Conservation (phyloP, 2,888 invertebrate species). For the Drosophila mulleri region DNA sequence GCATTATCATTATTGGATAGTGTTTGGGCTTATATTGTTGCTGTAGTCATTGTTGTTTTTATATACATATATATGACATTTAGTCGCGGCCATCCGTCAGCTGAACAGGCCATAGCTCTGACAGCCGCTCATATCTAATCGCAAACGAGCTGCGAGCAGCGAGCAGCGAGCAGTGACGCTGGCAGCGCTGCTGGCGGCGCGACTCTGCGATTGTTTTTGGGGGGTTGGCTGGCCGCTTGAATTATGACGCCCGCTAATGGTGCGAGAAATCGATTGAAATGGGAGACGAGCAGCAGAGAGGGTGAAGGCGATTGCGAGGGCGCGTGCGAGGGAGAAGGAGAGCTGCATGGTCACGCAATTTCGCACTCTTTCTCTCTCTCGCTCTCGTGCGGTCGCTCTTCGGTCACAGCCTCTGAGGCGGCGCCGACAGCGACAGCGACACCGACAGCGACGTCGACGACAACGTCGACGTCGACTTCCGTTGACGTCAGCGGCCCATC, state of each 20-base stretch:
- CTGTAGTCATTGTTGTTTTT: conserved; percentile 4
- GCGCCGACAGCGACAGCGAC: not conserved
- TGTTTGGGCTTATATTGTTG: conserved; percentile 19
- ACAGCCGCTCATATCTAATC: conserved; percentile 58
- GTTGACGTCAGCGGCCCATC: conserved; percentile 74
- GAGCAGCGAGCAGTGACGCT: conserved; percentile 19
- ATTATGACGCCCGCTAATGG: conserved; percentile 72
- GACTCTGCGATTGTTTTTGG: conserved; percentile 4
- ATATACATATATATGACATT: conserved; percentile 34
- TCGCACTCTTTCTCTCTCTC: not conserved
- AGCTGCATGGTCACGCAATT: conserved; percentile 1
- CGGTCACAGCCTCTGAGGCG: conserved; percentile 25
- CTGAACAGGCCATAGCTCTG: conserved; percentile 46
- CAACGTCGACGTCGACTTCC: conserved; percentile 59
- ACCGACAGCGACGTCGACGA: conserved; percentile 1
- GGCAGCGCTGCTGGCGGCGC: conserved; percentile 18
- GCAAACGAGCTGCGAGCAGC: conserved; percentile 4
- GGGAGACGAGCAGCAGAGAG: not conserved
- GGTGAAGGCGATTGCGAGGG: not conserved
- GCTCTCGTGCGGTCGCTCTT: not conserved
- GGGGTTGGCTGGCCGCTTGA: conserved; percentile 45
- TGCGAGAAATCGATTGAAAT: conserved; percentile 68
- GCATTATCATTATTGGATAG: conserved; percentile 48
- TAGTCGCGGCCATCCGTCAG: conserved; percentile 61
- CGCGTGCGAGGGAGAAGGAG: not conserved